Evolutionary conservation across 2,797 vertebrate genomes (phyloP), one percentile per base, ranked within the genome.

Genomic region (Premnoplex brunnescens): DNA sequence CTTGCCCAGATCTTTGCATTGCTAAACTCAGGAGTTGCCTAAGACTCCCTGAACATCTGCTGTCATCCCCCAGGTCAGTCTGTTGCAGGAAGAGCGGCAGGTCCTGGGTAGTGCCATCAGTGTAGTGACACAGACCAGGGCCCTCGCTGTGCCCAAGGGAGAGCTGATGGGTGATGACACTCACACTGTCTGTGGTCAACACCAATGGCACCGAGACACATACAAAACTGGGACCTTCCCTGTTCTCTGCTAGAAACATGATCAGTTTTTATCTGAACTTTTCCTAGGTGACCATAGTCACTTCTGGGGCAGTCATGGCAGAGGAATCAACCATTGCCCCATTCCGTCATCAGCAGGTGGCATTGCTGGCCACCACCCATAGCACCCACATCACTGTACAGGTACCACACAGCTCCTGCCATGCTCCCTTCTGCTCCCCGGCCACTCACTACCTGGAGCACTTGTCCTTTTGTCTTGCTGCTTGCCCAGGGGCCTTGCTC

Each of bases 341-440:
- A 17, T 94, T 98, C 41, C 73, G 82, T 10, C 98, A 97, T 60
- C 98, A 98, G 87, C 98, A 98, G 97, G 98, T 98, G 97, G 97
- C 98, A 10, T 95, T 98, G 87, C 89, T 98, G 95, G 97, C 98
- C 58, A 98, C 98, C 5, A 82, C 98, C 66, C 97, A 96, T 0
- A 97, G 98, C 89, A 97, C 98, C 3, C 97, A 98, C 82, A 97
- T 98, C 17, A 95, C 98, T 1, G 96, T 98, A 56, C 98, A 98
- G 98, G 98, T 98, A 93, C 54, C n/a, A 1, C 27, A 11, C 41
- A 19, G 71, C 30, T n/a, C 58, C 48, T 68, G 55, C 21, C 56
- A 4, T 1, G 0, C 2, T 56, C 34, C 23, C 18, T 46, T 81
- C 22, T 17, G 4, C 21, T 27, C 24, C 34, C n/a, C 24, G 4